These are phyloP conservation scores for Gracilinanus agilis DNA, from an alignment of 2,113 vertebrate genomes.

Conservation along the genomic window DNA sequence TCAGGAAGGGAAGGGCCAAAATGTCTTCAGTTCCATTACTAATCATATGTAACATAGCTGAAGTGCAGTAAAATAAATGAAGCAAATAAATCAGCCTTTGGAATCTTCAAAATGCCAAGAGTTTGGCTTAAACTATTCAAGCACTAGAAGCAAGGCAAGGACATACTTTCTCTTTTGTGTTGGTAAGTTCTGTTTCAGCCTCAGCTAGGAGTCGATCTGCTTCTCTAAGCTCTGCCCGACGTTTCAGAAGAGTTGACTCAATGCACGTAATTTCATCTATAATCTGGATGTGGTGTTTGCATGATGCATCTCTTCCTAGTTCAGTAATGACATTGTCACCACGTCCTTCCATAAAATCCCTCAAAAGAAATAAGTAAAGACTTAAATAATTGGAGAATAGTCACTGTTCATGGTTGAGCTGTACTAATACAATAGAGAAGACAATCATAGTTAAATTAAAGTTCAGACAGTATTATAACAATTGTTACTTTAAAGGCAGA, in stretches of 20 bases:
- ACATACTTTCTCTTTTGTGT: conserved; percentile 85
- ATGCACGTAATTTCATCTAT: conserved; percentile 87
- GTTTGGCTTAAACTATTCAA: not conserved
- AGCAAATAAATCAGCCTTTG: not conserved
- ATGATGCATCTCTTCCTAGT: conserved; percentile 82
- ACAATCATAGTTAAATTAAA: not conserved
- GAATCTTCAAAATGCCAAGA: not conserved
- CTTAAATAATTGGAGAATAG: conserved; percentile 3
- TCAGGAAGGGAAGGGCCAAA: not conserved
- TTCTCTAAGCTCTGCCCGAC: conserved; percentile 90
- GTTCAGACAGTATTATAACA: not conserved
- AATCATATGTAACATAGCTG: not conserved
- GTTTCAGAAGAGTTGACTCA: conserved; percentile 91
- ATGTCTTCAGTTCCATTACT: not conserved
- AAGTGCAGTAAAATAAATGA: not conserved
- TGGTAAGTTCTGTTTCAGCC: conserved; percentile 87
- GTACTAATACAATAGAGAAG: not conserved
- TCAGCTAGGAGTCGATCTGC: conserved; percentile 89
- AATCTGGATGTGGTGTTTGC: conserved; percentile 82
- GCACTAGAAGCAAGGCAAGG: not conserved
- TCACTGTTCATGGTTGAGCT: not conserved
- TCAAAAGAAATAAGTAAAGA: conserved; percentile 66
- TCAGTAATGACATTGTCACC: conserved; percentile 81
- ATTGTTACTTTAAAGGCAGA: not conserved
- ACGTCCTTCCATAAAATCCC: conserved; percentile 82